phyloP scores from a whole-genome alignment of 2,113 vertebrate species.

The Turdus rufiventris region DNA sequence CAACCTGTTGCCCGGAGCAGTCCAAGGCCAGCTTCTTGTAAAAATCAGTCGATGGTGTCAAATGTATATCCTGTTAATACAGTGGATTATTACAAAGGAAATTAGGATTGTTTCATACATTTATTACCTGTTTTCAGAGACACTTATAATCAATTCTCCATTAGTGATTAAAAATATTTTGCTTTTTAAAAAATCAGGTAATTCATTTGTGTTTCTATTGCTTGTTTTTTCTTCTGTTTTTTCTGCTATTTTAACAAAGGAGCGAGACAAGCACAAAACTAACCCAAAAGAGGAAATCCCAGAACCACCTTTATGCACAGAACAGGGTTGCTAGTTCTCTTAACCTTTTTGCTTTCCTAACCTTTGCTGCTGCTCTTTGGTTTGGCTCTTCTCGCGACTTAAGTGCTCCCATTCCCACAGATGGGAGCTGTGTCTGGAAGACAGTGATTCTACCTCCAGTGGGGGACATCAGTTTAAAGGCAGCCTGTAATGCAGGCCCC shows the following conservation, averaged over 20 bases:
- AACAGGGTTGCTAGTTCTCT: background rate
- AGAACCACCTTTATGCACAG: background rate
- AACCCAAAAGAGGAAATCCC: background rate
- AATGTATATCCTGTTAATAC: conserved; percentile 84
- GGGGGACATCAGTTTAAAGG: conserved; percentile 91
- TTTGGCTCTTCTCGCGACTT: conserved; percentile 92
- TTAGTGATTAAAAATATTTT: background rate
- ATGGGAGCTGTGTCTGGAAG: conserved; percentile 95
- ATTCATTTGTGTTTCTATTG: background rate
- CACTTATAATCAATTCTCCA: background rate
- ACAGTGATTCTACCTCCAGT: conserved; percentile 92
- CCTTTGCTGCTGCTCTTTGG: conserved; percentile 90
- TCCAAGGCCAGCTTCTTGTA: conserved; percentile 98
- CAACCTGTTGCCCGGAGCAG: conserved; percentile 95
- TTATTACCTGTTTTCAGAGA: background rate
- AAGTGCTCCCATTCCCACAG: conserved; percentile 85
- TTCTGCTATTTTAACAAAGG: background rate
- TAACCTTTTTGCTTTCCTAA: conserved; percentile 11
- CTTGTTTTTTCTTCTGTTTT: background rate
- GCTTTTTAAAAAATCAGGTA: background rate
- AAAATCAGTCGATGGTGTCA: conserved; percentile 94
- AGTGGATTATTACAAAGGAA: background rate
- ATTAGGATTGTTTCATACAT: background rate
- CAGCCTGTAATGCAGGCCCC: conserved; percentile 91
- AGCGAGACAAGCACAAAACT: background rate